Conservation (phyloP, 2,888 invertebrate species). For the Polymixis lichenea region DNA sequence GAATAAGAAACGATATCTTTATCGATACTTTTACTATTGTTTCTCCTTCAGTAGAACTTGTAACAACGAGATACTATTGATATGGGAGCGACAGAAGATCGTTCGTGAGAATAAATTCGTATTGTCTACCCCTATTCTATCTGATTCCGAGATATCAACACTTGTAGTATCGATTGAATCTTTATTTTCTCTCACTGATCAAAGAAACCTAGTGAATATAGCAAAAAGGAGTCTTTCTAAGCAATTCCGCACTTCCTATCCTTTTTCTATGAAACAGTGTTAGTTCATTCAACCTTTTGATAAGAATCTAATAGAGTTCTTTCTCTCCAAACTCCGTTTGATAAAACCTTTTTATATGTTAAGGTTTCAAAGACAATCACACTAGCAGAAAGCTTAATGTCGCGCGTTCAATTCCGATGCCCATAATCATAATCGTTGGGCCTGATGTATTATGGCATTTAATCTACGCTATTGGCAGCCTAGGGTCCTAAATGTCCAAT, state of each 20-base stretch:
- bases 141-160: conserved; percentile 16
- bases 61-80: conserved; percentile 46
- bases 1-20: conserved; percentile 31
- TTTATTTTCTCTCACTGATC: conserved; percentile 31
- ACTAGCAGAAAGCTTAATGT: conserved; percentile 42
- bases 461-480: conserved; percentile 37
- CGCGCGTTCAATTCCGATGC: conserved; percentile 32
- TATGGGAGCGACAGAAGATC: conserved; percentile 43
- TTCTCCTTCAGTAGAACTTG: conserved; percentile 37
- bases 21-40: conserved; percentile 46
- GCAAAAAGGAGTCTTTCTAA: conserved; percentile 10
- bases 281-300: conserved; percentile 36
- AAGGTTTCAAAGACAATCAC: conserved; percentile 48
- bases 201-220: not conserved
- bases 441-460: conserved; percentile 55
- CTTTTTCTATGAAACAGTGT: conserved; percentile 16
- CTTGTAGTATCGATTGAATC: conserved; percentile 33
- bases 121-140: conserved; percentile 21
- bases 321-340: conserved; percentile 16
- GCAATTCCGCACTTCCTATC: conserved; percentile 14
- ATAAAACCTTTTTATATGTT: conserved; percentile 42
- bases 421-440: conserved; percentile 61
- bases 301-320: conserved; percentile 48
- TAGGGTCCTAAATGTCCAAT: conserved; percentile 42
- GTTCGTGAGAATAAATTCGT: conserved; percentile 34